Evolutionary conservation across 2,888 invertebrate genomes (phyloP).

Genomic region (Synanthedon tipuliformis): DNA sequence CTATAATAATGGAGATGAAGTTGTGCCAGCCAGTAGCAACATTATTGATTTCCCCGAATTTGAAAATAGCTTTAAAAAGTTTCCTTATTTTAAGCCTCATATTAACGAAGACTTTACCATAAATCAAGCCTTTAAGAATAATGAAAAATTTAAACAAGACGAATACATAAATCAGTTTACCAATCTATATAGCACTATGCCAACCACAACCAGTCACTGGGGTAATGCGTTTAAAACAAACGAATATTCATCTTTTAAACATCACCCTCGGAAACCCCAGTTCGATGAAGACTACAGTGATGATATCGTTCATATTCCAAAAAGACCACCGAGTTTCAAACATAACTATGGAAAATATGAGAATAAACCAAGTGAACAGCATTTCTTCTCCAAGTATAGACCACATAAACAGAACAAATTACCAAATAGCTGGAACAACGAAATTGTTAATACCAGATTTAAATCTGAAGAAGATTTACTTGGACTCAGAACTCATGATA

Average conservation of each 20-base stretch:
- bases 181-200: conserved; percentile 30
- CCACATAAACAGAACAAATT: conserved; percentile 31
- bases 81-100: conserved; percentile 28
- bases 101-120: conserved; percentile 30
- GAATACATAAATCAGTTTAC: conserved; percentile 40
- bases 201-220: conserved; percentile 41
- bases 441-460: conserved; percentile 34
- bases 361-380: conserved; percentile 31
- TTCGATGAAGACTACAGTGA: conserved; percentile 29
- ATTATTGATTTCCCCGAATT: conserved; percentile 32
- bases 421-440: conserved; percentile 40
- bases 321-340: conserved; percentile 28
- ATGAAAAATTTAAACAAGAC: conserved; percentile 26
- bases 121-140: conserved; percentile 25
- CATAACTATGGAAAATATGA: conserved; percentile 29
- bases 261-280: conserved; percentile 29
- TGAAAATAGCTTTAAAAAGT: conserved; percentile 39
- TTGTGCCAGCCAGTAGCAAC: conserved; percentile 47
- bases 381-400: conserved; percentile 22
- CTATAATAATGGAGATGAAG: conserved; percentile 34
- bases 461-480: conserved; percentile 60
- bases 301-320: conserved; percentile 51
- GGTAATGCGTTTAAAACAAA: conserved; percentile 39
- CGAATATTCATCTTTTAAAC: conserved; percentile 35
- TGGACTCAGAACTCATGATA: conserved; percentile 52